These are phyloP conservation scores for Tympanoctomys barrerae DNA, from an alignment of 2,797 vertebrate genomes.

Conservation along the genomic window DNA sequence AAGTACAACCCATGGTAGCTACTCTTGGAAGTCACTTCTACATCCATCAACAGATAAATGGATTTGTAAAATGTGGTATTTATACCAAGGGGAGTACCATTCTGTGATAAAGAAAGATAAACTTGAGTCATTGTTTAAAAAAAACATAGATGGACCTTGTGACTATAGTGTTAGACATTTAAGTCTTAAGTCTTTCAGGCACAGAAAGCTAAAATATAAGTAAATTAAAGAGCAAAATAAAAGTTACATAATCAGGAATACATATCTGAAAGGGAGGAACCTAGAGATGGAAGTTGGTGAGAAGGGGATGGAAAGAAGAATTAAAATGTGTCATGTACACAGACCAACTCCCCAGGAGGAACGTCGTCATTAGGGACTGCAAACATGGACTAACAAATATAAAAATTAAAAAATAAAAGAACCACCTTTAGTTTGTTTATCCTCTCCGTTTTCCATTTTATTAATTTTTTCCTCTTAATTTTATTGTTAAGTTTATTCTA, in stretches of 20 bases:
- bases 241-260: neutral
- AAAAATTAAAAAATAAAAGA: neutral
- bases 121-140: neutral
- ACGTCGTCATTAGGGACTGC: neutral
- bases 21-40: neutral
- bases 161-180: neutral
- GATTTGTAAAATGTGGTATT: neutral
- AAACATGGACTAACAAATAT: neutral
- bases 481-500: neutral
- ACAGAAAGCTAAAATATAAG: neutral
- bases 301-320: neutral
- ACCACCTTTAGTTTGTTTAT: neutral
- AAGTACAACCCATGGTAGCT: neutral
- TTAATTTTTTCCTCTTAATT: neutral
- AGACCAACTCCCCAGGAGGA: neutral
- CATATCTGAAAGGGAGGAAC: neutral
- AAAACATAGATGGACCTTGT: neutral
- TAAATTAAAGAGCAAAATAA: neutral
- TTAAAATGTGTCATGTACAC: neutral
- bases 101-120: neutral
- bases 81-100: neutral
- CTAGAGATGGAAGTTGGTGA: neutral
- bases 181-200: neutral
- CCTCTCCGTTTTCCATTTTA: neutral
- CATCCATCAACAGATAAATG: neutral